A percentile compares a stretch with the other conserved stretches of the same genome.
phyloP scores from a whole-genome alignment of 2,113 vertebrate genomes.

The Mesoclemmys tuberculata region DNA sequence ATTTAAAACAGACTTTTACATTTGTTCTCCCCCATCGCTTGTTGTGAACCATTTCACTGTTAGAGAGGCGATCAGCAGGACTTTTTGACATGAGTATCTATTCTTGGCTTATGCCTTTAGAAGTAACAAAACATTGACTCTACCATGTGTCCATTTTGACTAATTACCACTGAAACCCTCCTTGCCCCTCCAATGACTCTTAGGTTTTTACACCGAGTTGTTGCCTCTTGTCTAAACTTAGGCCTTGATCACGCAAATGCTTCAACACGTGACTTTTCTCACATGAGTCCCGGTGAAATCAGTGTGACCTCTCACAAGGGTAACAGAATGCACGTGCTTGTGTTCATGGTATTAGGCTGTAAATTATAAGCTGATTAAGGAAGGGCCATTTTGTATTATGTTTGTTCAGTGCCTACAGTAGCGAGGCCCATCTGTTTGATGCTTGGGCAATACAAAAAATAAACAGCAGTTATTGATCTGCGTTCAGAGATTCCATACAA shows the following conservation, averaged over 20 bases:
- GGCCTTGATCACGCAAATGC: too few relatives aligned
- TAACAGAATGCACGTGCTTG: too few relatives aligned
- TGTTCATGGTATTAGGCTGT: background rate
- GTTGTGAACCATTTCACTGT: too few relatives aligned
- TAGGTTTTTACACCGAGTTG: background rate
- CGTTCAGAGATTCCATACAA: too few relatives aligned
- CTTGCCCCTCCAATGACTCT: background rate
- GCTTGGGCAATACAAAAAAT: background rate
- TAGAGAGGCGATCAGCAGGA: too few relatives aligned
- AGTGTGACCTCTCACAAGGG: background rate
- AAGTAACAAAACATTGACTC: too few relatives aligned
- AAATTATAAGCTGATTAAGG: background rate
- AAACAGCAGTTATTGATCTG: background rate
- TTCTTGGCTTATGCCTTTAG: too few relatives aligned
- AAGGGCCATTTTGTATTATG: too few relatives aligned
- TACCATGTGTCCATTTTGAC: too few relatives aligned
- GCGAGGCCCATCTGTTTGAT: background rate
- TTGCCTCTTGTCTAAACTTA: background rate
- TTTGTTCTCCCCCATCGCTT: too few relatives aligned
- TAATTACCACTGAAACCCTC: background rate
- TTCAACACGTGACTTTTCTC: background rate
- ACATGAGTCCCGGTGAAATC: background rate
- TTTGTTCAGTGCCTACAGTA: background rate
- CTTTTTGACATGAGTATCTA: too few relatives aligned
- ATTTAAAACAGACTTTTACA: too few relatives aligned